Conservation (phyloP, 1,140 invertebrate genomes). For the Dendroctonus ponderosae region DNA sequence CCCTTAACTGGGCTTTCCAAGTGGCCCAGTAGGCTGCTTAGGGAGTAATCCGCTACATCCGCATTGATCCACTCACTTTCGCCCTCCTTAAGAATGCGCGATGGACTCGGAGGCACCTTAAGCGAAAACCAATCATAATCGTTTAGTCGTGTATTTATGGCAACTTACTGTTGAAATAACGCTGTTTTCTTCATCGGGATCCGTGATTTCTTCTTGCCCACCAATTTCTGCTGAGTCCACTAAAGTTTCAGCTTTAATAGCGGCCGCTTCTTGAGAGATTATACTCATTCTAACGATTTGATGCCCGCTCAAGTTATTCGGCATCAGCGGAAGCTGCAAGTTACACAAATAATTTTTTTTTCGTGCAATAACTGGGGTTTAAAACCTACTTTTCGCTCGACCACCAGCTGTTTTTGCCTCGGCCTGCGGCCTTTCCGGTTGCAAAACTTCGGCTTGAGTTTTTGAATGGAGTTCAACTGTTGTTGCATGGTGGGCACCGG, state of each 20-base stretch:
- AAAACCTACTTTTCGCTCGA: slow-evolving; percentile 53
- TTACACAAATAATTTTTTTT: not conserved
- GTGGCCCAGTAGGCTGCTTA: slow-evolving; percentile 77
- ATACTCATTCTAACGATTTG: slow-evolving; percentile 51
- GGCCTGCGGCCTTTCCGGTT: slow-evolving; percentile 53
- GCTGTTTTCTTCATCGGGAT: slow-evolving; percentile 27
- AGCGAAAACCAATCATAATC: slow-evolving; percentile 2
- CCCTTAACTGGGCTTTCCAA: slow-evolving; percentile 65
- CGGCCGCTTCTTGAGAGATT: slow-evolving; percentile 40
- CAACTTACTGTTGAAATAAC: slow-evolving; percentile 20
- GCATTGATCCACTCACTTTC: slow-evolving; percentile 74
- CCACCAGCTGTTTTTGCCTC: slow-evolving; percentile 58
- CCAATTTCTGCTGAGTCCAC: too few relatives aligned
- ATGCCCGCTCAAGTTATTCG: slow-evolving; percentile 50
- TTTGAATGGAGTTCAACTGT: slow-evolving; percentile 42
- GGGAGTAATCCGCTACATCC: slow-evolving; percentile 76
- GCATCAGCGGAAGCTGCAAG: slow-evolving; percentile 52
- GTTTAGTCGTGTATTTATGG: not conserved
- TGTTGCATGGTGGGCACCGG: slow-evolving; percentile 24
- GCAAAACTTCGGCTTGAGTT: slow-evolving; percentile 51
- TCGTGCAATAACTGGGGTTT: not conserved
- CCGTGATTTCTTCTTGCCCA: slow-evolving; percentile 4
- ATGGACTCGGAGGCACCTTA: slow-evolving; percentile 61
- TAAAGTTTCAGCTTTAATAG: not conserved
- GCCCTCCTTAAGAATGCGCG: slow-evolving; percentile 70